Evolutionary conservation across 2,113 vertebrate genomes (phyloP).

Genomic region (Typhlomys cinereus): DNA sequence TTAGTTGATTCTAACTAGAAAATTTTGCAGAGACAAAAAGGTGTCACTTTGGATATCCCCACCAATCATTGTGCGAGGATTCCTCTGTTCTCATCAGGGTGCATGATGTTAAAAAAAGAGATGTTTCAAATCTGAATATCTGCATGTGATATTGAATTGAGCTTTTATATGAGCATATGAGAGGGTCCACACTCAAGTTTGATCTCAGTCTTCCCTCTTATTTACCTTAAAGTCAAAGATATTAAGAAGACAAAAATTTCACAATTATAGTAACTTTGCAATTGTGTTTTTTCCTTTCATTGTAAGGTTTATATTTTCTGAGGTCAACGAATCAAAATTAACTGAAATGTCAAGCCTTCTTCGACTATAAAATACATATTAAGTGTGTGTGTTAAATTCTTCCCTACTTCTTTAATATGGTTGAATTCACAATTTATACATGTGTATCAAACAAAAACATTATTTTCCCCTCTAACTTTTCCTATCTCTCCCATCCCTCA

Average conservation of each 20-base stretch:
- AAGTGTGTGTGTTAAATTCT: no score
- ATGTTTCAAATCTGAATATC: background rate
- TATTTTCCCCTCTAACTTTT: no score
- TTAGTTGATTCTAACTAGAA: background rate
- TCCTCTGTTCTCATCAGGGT: background rate
- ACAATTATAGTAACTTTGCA: background rate
- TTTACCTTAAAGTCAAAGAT: background rate
- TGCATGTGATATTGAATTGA: background rate
- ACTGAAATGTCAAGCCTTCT: no score
- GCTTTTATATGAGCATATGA: background rate
- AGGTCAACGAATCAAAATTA: no score
- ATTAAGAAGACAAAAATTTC: background rate
- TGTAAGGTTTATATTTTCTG: background rate
- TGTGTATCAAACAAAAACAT: no score
- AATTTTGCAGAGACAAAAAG: background rate
- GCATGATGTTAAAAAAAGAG: background rate
- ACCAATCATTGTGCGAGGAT: background rate
- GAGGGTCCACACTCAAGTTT: background rate
- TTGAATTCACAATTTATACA: no score
- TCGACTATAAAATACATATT: no score
- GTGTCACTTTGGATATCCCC: fast-evolving
- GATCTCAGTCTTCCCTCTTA: background rate
- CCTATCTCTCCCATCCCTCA: no score
- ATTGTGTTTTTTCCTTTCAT: background rate
- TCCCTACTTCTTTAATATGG: no score